Percentiles rank a stretch among this genome's conserved stretches.
phyloP scores from a whole-genome alignment of 2,113 vertebrate species.

The Tursiops truncatus region DNA sequence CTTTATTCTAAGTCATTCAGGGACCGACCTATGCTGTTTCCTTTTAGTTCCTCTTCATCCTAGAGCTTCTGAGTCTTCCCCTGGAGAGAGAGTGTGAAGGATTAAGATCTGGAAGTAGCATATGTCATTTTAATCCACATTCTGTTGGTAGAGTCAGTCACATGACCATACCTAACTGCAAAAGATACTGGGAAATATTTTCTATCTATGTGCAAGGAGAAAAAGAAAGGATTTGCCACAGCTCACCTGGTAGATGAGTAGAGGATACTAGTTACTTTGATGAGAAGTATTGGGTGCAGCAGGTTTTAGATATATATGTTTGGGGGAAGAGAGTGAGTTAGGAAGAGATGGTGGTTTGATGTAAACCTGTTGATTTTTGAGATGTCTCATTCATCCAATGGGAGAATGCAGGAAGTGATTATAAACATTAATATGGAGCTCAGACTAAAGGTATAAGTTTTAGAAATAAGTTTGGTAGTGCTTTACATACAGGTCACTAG shows the following conservation, averaged over 20 bases:
- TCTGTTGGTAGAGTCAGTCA: not conserved
- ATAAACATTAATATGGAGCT: not conserved
- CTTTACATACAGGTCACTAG: not conserved
- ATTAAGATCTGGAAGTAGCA: not conserved
- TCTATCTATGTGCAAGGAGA: not conserved
- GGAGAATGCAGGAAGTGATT: not conserved
- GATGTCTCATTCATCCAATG: not conserved
- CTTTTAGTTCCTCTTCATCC: not conserved
- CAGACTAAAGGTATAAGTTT: not conserved
- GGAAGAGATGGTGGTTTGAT: not conserved
- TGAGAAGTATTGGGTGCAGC: not conserved
- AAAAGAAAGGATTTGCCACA: not conserved
- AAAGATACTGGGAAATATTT: not conserved
- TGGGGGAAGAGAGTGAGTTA: not conserved
- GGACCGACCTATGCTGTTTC: not conserved
- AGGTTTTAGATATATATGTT: not conserved
- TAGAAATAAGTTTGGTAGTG: not conserved
- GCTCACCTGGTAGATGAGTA: not conserved
- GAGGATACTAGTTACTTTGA: not conserved
- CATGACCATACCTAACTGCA: not conserved
- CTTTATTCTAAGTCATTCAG: not conserved
- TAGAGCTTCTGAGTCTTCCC: not conserved
- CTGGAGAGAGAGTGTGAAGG: not conserved
- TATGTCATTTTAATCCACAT: not conserved
- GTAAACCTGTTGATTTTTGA: not conserved